Conservation (phyloP, 53 echinoderm and acorn worm species). For the Mesocentrotus franciscanus region DNA sequence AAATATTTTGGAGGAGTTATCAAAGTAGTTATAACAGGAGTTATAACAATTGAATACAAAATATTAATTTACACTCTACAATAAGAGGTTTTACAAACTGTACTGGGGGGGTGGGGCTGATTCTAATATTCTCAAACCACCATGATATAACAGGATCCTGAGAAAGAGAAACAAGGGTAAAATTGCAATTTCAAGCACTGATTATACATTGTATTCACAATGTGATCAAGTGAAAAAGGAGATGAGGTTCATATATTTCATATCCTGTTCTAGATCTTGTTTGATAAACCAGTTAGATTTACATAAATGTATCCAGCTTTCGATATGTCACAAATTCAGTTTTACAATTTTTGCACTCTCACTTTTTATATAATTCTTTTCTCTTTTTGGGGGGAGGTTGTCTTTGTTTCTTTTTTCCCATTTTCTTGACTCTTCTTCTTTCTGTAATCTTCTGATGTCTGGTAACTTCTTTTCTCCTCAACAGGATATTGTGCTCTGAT, state of each 20-base stretch:
- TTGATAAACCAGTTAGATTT: slow-evolving; percentile 29
- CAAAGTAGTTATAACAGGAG: no score
- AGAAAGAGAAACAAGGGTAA: neutral
- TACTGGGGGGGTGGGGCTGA: neutral
- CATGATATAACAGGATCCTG: neutral
- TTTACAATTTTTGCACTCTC: neutral
- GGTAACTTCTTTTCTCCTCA: neutral
- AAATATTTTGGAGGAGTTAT: no score
- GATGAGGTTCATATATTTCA: neutral
- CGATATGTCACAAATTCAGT: neutral
- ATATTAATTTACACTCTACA: neutral
- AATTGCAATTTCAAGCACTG: slow-evolving; percentile 8
- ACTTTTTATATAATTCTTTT: neutral
- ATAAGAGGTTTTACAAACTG: neutral
- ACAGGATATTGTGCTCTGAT: neutral
- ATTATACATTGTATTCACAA: neutral
- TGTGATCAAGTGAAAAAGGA: neutral
- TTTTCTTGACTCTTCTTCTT: neutral
- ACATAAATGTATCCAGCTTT: slow-evolving; percentile 3
- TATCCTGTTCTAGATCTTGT: slow-evolving; percentile 43
- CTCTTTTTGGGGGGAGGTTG: neutral
- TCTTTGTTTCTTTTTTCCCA: neutral
- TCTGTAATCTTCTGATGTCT: neutral
- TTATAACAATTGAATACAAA: no score
- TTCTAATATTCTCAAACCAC: neutral